These are phyloP conservation scores for Tragulus kanchil DNA, from an alignment of 2,113 vertebrate species.

Conservation along the genomic window DNA sequence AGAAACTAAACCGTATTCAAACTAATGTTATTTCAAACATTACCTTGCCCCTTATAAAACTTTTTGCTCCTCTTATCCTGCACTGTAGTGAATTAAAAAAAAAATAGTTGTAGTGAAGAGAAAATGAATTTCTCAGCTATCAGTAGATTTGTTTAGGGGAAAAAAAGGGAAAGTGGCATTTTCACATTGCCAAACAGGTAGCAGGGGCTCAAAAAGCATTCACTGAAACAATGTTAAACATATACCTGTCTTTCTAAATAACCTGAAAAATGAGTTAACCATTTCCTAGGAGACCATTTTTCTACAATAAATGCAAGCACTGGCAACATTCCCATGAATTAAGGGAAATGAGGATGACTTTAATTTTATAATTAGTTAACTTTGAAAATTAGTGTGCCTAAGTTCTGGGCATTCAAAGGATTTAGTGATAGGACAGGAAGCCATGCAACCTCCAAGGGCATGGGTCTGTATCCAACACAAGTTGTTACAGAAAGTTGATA, in stretches of 20 bases:
- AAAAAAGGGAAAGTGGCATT: conserved; percentile 67
- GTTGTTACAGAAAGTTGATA: conserved; percentile 62
- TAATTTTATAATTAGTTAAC: conserved; percentile 70
- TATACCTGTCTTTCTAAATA: conserved; percentile 33
- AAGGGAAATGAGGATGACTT: conserved; percentile 54
- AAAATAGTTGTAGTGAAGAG: conserved; percentile 60
- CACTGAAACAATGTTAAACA: not conserved
- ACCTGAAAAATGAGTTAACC: conserved; percentile 22
- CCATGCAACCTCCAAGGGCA: conserved; percentile 32
- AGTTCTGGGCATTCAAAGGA: conserved; percentile 50
- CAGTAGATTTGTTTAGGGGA: conserved; percentile 66
- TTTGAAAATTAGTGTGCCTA: conserved; percentile 61
- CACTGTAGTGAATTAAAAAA: conserved; percentile 20
- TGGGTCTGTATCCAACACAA: conserved; percentile 62
- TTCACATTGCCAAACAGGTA: not conserved
- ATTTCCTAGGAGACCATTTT: not conserved
- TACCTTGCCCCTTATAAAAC: conserved; percentile 84
- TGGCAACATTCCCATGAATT: conserved; percentile 41
- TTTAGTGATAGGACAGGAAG: conserved; percentile 65
- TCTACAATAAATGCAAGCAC: conserved; percentile 17
- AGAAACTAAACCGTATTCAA: conserved; percentile 81
- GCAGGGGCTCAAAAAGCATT: conserved; percentile 3
- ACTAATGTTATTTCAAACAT: conserved; percentile 81
- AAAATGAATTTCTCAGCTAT: conserved; percentile 75
- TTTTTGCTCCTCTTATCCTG: conserved; percentile 82